Evolutionary conservation across 2,888 invertebrate species (phyloP).

Genomic region (Zaprionus lineosus): DNA sequence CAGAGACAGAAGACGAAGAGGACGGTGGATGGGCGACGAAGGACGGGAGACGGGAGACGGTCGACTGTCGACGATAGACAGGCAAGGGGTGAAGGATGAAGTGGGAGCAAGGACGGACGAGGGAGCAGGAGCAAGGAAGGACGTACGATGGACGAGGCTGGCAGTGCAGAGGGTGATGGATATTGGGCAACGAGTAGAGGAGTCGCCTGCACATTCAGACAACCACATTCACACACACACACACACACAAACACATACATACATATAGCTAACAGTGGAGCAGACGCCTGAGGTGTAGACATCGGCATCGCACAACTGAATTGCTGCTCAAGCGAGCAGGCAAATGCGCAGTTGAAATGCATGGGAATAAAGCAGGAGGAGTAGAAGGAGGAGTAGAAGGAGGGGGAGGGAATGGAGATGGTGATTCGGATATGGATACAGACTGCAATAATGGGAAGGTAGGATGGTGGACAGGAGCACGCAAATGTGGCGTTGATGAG

Average conservation of each 20-base stretch:
- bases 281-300: neutral
- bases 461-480: conserved; percentile 15
- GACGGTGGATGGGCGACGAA: neutral
- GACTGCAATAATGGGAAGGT: neutral
- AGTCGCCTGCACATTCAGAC: too few species aligned
- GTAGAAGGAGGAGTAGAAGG: neutral
- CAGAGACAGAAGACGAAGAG: conserved; percentile 34
- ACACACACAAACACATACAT: too few species aligned
- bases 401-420: neutral
- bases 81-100: too few species aligned
- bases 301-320: conserved; percentile 43
- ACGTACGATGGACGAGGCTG: conserved; percentile 12
- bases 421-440: conserved; percentile 7
- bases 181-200: too few species aligned
- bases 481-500: conserved; percentile 75
- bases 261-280: neutral
- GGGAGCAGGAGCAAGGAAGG: neutral
- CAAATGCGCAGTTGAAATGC: conserved; percentile 69
- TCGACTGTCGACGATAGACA: neutral
- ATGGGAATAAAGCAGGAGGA: conserved; percentile 41
- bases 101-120: neutral
- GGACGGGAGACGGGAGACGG: neutral
- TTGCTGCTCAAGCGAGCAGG: conserved; percentile 62
- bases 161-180: too few species aligned
- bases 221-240: too few species aligned